These are phyloP conservation scores for Aleiodes sp. DNA, from an alignment of 1,140 invertebrate genomes.

Conservation along the genomic window DNA sequence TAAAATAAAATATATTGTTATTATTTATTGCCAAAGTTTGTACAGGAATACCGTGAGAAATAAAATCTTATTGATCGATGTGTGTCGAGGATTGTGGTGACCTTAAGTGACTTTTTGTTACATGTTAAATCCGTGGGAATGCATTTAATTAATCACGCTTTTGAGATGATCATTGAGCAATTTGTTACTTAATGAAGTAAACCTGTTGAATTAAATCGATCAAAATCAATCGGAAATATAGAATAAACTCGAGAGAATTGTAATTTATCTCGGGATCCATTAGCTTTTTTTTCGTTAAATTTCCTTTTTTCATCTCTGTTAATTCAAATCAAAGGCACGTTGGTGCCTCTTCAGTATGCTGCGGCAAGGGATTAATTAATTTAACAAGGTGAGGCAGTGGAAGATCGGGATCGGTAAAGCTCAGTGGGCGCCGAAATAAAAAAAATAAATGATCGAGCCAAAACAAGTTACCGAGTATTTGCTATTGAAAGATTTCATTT, in stretches of 20 bases:
- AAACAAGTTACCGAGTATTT: background rate
- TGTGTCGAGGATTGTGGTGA: slow-evolving; percentile 8
- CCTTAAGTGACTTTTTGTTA: background rate
- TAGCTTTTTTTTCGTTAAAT: too few species aligned
- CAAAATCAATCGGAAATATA: background rate
- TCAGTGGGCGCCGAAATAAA: background rate
- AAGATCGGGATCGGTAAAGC: background rate
- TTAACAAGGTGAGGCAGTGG: background rate
- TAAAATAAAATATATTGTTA: too few species aligned
- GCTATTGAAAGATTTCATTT: background rate
- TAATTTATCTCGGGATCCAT: background rate
- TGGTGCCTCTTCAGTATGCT: background rate
- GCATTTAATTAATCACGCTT: slow-evolving; percentile 8
- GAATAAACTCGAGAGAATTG: too few species aligned
- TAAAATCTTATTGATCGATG: slow-evolving; percentile 12
- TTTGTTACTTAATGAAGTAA: slow-evolving; percentile 2
- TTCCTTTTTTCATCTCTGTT: background rate
- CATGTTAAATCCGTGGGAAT: slow-evolving; percentile 2
- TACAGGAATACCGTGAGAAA: slow-evolving; percentile 10
- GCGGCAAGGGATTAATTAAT: background rate
- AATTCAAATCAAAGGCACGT: background rate
- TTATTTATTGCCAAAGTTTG: background rate
- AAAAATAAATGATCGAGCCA: background rate
- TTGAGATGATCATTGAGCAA: background rate
- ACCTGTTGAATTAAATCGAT: background rate